Percentiles rank a stretch among this genome's conserved stretches.
phyloP scores from a whole-genome alignment of 2,888 invertebrate genomes.

The Xylocampa areola region DNA sequence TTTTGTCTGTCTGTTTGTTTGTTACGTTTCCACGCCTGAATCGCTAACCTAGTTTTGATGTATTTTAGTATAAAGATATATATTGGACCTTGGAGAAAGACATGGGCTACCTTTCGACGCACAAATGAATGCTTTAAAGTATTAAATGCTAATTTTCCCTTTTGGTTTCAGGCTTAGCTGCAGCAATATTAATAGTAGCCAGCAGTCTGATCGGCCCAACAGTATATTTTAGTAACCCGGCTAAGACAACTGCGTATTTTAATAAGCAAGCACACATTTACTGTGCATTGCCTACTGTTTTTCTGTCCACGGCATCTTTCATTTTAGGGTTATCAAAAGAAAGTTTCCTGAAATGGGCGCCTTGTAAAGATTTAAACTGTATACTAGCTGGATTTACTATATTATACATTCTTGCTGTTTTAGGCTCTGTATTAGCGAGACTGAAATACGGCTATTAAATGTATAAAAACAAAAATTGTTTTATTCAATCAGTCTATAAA shows the following conservation, averaged over 20 bases:
- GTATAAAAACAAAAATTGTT: constrained; percentile 1
- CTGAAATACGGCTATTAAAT: background rate
- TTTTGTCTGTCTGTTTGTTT: no score
- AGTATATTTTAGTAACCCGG: background rate
- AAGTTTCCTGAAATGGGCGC: constrained; percentile 59
- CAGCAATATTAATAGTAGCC: background rate
- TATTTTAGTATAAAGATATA: no score
- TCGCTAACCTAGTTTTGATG: no score
- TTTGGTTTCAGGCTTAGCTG: constrained; percentile 32
- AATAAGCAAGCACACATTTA: constrained; percentile 20
- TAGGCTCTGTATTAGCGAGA: constrained; percentile 8
- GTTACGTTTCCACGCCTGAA: no score
- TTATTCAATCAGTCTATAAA: no score
- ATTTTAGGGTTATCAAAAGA: constrained; percentile 61
- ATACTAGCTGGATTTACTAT: constrained; percentile 62
- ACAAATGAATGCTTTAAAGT: no score
- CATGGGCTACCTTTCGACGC: no score
- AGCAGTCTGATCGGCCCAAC: constrained; percentile 25
- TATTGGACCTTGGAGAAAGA: no score
- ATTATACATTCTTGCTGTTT: constrained; percentile 53
- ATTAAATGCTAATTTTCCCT: background rate
- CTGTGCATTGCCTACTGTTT: constrained; percentile 55
- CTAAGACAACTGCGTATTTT: constrained; percentile 19
- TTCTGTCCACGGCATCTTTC: constrained; percentile 66
- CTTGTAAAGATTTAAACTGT: constrained; percentile 45